phyloP scores from a whole-genome alignment of 2,113 vertebrate genomes.

The Antechinus stuartii region DNA sequence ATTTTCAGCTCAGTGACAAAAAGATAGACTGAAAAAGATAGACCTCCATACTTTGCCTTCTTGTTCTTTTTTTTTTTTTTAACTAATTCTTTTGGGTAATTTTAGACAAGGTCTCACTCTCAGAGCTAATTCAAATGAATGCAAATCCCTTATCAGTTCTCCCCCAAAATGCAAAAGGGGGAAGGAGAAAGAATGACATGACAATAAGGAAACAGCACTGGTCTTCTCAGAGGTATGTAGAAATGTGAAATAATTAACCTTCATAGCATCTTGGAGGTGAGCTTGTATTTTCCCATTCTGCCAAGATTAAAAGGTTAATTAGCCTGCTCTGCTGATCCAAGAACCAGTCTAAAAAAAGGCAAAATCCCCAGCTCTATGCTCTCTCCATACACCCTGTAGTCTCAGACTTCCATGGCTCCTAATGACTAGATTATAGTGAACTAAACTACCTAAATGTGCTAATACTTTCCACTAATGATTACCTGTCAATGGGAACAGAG shows the following conservation, averaged over 20 bases:
- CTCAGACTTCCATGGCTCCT: background rate
- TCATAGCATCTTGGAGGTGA: background rate
- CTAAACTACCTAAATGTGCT: background rate
- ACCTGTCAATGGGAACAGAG: background rate
- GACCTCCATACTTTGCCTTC: no score
- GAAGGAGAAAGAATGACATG: accelerated
- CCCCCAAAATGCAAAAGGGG: no score
- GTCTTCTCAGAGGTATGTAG: background rate
- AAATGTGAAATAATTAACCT: background rate
- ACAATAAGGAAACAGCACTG: accelerated
- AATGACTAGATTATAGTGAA: background rate
- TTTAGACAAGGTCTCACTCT: background rate
- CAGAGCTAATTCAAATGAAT: background rate
- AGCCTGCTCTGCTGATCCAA: background rate
- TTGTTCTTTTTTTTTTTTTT: background rate
- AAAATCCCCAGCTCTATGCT: background rate
- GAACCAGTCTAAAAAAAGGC: background rate
- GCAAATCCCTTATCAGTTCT: background rate
- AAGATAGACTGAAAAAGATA: background rate
- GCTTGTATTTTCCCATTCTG: background rate
- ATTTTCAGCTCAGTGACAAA: background rate
- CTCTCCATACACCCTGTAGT: background rate
- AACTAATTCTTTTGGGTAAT: background rate
- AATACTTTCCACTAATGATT: background rate
- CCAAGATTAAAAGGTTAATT: background rate